Evolutionary conservation across 2,888 invertebrate genomes (phyloP), one percentile per base, ranked within the genome.

Genomic region (Rhamphomyia laevipes): DNA sequence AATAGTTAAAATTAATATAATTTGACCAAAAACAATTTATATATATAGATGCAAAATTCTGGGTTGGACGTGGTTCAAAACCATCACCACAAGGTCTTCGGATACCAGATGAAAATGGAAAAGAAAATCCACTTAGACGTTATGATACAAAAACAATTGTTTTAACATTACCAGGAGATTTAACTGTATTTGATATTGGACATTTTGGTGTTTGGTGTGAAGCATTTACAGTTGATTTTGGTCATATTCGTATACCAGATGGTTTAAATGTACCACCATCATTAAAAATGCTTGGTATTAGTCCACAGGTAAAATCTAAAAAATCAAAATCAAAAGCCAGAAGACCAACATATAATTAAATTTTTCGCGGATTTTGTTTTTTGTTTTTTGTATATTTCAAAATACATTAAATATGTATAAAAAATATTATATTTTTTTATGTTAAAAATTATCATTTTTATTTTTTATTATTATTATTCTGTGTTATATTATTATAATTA

Each of bases 131-230:
- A 2, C 73, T 93, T 51, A 75, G 86, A 27, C 78, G 80, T 55
- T 92, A 93, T 69, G 84, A 87, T 68, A 77, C 79, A 57, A 91
- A 93, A 72, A 90, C 91, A 43, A 82, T 94, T 61, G 92, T 92
- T 10, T 74, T 94, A 33, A 91, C 91, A 0, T 73, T 94, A 54
- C 93, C 93, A 0, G 86, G 84, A 55, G 90, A 91, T 63, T 73
- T 92, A 63, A 93, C 92, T 5, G 81, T 93, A 45, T 90, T 91
- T 67, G 91, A 93, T 70, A 86, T 93, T 64, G 92, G 91, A 2
- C 89, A 91, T 74, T 88, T 94, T 68, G 89, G 86, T 21, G 82
- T 93, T 53, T 93, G 92, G 90, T 93, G 93, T 67, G 90, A 91
- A 68, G 86, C 88, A 7, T 93, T 91, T 74, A 84, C 89, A 42